Evolutionary conservation across 2,113 vertebrate genomes (phyloP), one percentile per base, ranked within the genome.

Genomic region (Proteles cristata): DNA sequence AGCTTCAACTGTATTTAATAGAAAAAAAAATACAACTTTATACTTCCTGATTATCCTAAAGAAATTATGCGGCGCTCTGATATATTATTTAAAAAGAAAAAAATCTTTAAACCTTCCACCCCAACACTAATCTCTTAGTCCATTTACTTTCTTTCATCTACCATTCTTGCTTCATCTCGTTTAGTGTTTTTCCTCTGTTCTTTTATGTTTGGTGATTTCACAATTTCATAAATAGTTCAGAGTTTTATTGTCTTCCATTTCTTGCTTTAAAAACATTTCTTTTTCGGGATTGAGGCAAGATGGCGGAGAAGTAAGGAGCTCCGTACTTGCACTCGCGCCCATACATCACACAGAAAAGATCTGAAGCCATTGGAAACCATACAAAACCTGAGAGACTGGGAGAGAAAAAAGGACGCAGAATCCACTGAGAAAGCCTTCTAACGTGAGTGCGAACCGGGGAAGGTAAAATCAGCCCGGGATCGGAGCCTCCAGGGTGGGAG

Each of bases 221-320:
- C 68, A 91, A 25, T 88, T 88, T 79, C 77, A 89, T 8, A 65
- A 69, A 79, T 11, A 74, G n/a, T 92, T 95, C 58, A 65, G 61
- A 83, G 68, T 93, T 93, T 94, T 93, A 80, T 68, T 88, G 53
- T 73, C 15, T 80, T 93, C 68, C 53, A 3, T 74, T 92, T 83
- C n/a, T 86, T 79, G 21, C 31, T 92, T 88, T 48, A 81, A 87
- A 48, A 10, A 2, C 1, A 19, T 71, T 61, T 66, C 58, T 65
- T 58, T n/a, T 83, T 69, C 14, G n/a, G n/a, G n/a, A n/a, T n/a
- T n/a, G n/a, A n/a, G n/a, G n/a, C n/a, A n/a, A n/a, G n/a, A n/a
- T n/a, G n/a, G n/a, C n/a, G n/a, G n/a, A n/a, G n/a, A n/a, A n/a
- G n/a, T n/a, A n/a, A n/a, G n/a, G n/a, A n/a, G n/a, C n/a, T n/a